Evolutionary conservation across 2,797 vertebrate species (phyloP).

Genomic region (Neosilurus hyrtlii): DNA sequence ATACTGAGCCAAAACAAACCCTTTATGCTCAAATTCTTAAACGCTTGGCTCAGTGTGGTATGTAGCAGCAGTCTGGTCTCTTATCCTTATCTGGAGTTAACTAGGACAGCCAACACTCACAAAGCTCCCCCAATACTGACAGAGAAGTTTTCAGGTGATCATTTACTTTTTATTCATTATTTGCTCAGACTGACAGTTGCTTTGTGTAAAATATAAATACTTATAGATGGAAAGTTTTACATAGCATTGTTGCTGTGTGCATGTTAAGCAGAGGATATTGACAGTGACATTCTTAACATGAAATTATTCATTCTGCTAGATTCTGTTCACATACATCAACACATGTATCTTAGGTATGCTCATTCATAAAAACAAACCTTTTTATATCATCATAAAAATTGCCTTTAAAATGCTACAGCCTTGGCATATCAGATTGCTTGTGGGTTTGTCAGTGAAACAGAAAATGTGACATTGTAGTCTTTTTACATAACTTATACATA

Average conservation of each 20-base stretch:
- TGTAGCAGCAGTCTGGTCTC: neutral
- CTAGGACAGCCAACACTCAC: neutral
- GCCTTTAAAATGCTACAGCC: constrained; percentile 14
- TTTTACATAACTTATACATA: constrained; percentile 28
- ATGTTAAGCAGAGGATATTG: constrained; percentile 9
- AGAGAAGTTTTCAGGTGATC: constrained; percentile 11
- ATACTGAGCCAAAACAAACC: neutral
- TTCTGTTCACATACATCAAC: constrained; percentile 7
- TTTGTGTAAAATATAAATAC: constrained; percentile 26
- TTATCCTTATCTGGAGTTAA: constrained; percentile 17
- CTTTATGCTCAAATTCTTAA: neutral
- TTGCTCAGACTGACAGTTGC: constrained; percentile 27
- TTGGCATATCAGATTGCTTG: constrained; percentile 27
- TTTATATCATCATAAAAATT: constrained; percentile 20
- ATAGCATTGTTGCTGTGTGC: constrained; percentile 7
- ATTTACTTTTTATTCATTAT: constrained; percentile 30
- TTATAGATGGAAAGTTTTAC: constrained; percentile 1
- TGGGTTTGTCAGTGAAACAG: constrained; percentile 21
- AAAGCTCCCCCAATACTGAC: constrained; percentile 3
- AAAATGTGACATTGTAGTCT: neutral
- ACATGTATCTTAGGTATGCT: constrained; percentile 3
- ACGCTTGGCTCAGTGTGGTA: neutral
- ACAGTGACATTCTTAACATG: constrained; percentile 15
- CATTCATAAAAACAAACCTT: neutral
- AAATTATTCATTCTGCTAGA: constrained; percentile 16